Base-by-base conservation (phyloP, 1,140 invertebrate genomes). In the Centruroides sculpturatus region DNA sequence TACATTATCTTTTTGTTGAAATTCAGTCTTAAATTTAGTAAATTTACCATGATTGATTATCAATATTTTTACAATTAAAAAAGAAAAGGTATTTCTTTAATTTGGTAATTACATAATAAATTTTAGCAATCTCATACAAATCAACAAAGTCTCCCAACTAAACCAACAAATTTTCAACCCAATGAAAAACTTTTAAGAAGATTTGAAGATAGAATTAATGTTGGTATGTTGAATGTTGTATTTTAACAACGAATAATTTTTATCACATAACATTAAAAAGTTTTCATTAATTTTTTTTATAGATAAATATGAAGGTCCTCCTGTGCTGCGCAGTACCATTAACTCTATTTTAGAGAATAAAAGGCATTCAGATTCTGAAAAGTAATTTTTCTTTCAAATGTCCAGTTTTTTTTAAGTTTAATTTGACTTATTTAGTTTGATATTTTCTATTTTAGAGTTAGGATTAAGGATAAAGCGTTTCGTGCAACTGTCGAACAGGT, bases 401-500 rank as follows among this genome's bases (percentile, higher is more conserved):
- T 23, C 23, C 23, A 34, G 51, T 59, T 12, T 9, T 51, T 34
- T 3, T n/a, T 9, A 10, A 52, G n/a, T 50, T 8, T 6, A 6
- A 23, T 55, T 55, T 35, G 5, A 56, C 11, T 62, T 49, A 49
- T 10, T 35, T 52, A 67, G 56, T 47, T 63, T 57, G 62, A 66
- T 61, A 35, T 61, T 65, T 61, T 35, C 50, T 56, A 67, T 63
- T 64, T 67, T 67, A 60, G 67, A 58, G 68, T 67, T 6, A 41
- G 87, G 66, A 79, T 80, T 0, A 93, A 92, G 71, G 97, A 99
- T 71, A 98, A 98, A 73, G 82, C 89, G 69, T 93, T 98, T 52
- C 49, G 67, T n/a, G 66, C 66, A 5, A 71, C 69, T 3, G 65
- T 63, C 51, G 85, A 86, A 71, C 82, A 87, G 76, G 87, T 86